A percentile compares a stretch with the other conserved stretches of the same genome.
These are phyloP conservation scores for Pterostichus niger DNA, from an alignment of 2,888 invertebrate species.

Conservation along the genomic window DNA sequence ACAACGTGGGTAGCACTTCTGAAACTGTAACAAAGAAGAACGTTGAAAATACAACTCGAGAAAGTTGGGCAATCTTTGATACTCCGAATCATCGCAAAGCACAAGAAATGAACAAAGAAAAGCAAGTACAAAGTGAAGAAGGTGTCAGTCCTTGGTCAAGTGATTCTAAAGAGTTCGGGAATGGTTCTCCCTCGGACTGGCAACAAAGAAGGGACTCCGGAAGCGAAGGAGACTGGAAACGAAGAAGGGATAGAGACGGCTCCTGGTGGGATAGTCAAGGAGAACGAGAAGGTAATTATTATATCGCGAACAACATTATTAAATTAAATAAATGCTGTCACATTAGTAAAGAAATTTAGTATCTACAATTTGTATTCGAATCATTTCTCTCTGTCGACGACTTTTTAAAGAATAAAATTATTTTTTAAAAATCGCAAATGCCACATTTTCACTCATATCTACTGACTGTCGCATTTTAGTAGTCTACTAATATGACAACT, in stretches of 20 bases:
- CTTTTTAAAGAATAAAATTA: too few relatives aligned
- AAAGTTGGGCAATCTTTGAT: slow-evolving; percentile 82
- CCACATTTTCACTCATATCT: too few relatives aligned
- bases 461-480: too few relatives aligned
- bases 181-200: slow-evolving; percentile 77
- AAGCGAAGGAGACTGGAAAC: slow-evolving; percentile 76
- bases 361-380: too few relatives aligned
- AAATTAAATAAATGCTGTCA: too few relatives aligned
- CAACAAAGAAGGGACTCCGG: slow-evolving; percentile 76
- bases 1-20: slow-evolving; percentile 76
- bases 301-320: too few relatives aligned
- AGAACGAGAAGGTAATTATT: slow-evolving; percentile 73
- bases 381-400: too few relatives aligned
- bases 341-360: too few relatives aligned
- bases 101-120: slow-evolving; percentile 72
- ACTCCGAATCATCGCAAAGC: slow-evolving; percentile 73
- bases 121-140: slow-evolving; percentile 75
- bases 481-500: too few relatives aligned
- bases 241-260: slow-evolving; percentile 75
- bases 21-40: slow-evolving; percentile 74
- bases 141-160: slow-evolving; percentile 89
- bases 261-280: slow-evolving; percentile 77
- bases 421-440: too few relatives aligned
- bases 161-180: slow-evolving; percentile 83
- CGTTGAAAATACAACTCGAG: slow-evolving; percentile 76